A percentile compares a stretch with the other conserved stretches of the same genome.
These are phyloP conservation scores for Bos indicus DNA, from an alignment of 2,113 vertebrate species.

Conservation along the genomic window DNA sequence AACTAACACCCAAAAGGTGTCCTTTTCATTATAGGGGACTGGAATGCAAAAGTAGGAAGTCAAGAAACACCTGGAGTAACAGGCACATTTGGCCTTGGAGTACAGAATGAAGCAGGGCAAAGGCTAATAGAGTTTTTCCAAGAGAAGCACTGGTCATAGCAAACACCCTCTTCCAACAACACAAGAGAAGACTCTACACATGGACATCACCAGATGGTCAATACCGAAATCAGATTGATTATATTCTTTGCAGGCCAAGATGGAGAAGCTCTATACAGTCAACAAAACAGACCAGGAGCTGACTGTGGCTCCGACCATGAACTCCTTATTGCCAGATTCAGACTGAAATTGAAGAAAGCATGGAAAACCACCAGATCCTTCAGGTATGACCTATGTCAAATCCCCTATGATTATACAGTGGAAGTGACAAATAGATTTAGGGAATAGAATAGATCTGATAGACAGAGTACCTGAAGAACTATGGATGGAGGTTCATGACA, in stretches of 20 bases:
- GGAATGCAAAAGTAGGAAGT: background rate
- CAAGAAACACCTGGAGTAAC: background rate
- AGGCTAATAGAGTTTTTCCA: background rate
- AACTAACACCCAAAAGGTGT: background rate
- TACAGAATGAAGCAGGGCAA: background rate
- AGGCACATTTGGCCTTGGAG: background rate
- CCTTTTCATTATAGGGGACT: background rate
- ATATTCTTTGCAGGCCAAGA: background rate
- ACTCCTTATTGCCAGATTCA: background rate
- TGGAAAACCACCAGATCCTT: accelerated
- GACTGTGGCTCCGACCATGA: background rate
- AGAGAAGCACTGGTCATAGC: background rate
- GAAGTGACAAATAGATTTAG: background rate
- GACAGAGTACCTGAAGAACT: background rate
- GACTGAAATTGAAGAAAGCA: background rate
- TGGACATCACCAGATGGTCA: background rate
- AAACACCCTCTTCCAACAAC: background rate
- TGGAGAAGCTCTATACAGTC: background rate
- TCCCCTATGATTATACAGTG: background rate
- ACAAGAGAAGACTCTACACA: background rate
- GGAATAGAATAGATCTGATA: background rate
- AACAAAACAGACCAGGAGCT: background rate
- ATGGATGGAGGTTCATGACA: background rate
- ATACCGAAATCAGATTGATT: background rate
- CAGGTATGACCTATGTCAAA: background rate